phyloP scores from a whole-genome alignment of 1,140 invertebrate species.

The Lepidotrigona ventralis region DNA sequence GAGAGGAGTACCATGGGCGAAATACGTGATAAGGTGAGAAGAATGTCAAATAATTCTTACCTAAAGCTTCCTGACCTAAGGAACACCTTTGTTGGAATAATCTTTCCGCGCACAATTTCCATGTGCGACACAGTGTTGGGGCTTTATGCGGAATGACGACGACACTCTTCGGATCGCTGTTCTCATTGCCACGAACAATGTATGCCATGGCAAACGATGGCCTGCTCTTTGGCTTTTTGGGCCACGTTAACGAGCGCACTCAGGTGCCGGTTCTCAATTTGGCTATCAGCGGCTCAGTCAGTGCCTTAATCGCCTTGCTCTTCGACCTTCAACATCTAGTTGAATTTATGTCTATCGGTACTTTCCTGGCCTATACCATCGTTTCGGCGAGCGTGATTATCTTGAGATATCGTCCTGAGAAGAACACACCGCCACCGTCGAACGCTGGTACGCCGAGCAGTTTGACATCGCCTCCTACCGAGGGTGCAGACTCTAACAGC shows the following conservation, averaged over 20 bases:
- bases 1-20: conserved; percentile 89
- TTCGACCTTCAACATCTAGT: conserved; percentile 95
- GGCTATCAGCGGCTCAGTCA: conserved; percentile 88
- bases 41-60: not conserved
- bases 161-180: conserved; percentile 91
- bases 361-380: conserved; percentile 93
- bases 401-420: conserved; percentile 88
- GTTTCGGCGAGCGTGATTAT: conserved; percentile 94
- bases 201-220: conserved; percentile 95
- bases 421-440: conserved; percentile 78
- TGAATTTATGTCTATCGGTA: conserved; percentile 97
- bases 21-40: conserved; percentile 86
- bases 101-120: not conserved
- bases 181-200: conserved; percentile 90
- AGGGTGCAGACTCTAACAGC: conserved; percentile 72
- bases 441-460: conserved; percentile 64
- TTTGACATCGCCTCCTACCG: conserved; percentile 69
- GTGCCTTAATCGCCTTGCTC: conserved; percentile 89
- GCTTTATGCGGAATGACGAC: conserved; percentile 95
- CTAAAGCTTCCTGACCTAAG: not conserved
- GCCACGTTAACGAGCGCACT: conserved; percentile 85
- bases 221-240: conserved; percentile 90
- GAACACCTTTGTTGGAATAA: not conserved
- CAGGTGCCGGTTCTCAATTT: conserved; percentile 92
- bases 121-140: conserved; percentile 83